A percentile compares a stretch with the other conserved stretches of the same genome.
Evolutionary conservation across 1,140 invertebrate genomes (phyloP).

Genomic region (Papilio helenus): DNA sequence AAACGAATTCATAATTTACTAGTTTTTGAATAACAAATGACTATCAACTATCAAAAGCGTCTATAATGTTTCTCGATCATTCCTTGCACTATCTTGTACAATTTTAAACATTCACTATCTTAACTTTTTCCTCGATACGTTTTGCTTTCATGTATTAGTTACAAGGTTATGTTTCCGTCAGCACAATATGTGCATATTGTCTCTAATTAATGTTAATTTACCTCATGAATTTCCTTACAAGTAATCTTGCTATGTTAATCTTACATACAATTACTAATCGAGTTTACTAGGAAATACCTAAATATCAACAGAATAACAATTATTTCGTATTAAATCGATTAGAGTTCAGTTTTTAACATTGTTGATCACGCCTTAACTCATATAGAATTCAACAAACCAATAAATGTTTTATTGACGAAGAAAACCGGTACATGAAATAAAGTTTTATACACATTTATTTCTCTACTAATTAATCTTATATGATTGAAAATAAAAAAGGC

Average conservation of each 20-base stretch:
- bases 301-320: not conserved
- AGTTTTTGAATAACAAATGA: too few relatives aligned
- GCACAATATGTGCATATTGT: not conserved
- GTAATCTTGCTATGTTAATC: conserved; percentile 4
- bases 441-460: not conserved
- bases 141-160: not conserved
- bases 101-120: not conserved
- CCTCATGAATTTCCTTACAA: not conserved
- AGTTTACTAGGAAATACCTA: not conserved
- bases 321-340: not conserved
- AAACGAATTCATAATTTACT: too few relatives aligned
- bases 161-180: not conserved
- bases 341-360: not conserved
- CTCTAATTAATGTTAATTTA: not conserved
- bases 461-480: not conserved
- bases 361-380: not conserved
- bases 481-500: too few relatives aligned
- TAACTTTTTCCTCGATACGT: not conserved
- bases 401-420: not conserved
- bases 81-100: too few relatives aligned
- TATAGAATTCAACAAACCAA: not conserved
- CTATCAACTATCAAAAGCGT: too few relatives aligned
- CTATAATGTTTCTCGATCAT: too few relatives aligned
- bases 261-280: not conserved
- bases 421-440: not conserved